phyloP scores from a whole-genome alignment of 2,113 vertebrate species.

The Sisor rabdophorus region DNA sequence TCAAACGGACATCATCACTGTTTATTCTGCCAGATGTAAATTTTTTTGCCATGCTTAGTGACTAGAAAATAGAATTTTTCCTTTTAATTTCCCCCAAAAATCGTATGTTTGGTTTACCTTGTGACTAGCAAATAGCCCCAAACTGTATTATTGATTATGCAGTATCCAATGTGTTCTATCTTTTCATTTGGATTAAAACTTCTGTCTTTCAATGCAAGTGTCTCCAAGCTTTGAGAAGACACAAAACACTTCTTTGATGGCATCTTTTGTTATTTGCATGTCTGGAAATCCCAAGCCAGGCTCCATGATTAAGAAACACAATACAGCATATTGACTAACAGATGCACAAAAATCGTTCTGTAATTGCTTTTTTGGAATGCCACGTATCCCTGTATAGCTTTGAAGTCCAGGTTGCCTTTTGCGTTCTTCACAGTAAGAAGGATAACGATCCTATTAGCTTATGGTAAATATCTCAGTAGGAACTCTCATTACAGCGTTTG shows the following conservation, averaged over 20 bases:
- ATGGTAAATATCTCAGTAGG: slow-evolving; percentile 36
- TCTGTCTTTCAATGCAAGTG: too few relatives aligned
- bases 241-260: not conserved
- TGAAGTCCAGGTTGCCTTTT: slow-evolving; percentile 18
- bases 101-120: too few relatives aligned
- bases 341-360: slow-evolving; percentile 4
- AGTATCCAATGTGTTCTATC: too few relatives aligned
- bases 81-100: too few relatives aligned
- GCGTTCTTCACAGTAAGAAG: slow-evolving; percentile 30
- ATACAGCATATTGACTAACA: slow-evolving; percentile 14
- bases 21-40: too few relatives aligned
- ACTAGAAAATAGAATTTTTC: too few relatives aligned
- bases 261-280: not conserved
- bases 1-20: too few relatives aligned
- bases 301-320: slow-evolving; percentile 9
- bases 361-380: slow-evolving; percentile 11
- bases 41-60: too few relatives aligned
- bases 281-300: not conserved
- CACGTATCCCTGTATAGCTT: not conserved
- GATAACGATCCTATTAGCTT: slow-evolving; percentile 44
- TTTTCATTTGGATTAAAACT: too few relatives aligned
- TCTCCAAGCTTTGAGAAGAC: not conserved
- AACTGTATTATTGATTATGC: too few relatives aligned
- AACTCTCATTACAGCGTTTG: slow-evolving; percentile 29
- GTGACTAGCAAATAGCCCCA: too few relatives aligned